Base-by-base conservation (phyloP, 53 echinoderm and acorn worm species). In the Arbacia lixula region DNA sequence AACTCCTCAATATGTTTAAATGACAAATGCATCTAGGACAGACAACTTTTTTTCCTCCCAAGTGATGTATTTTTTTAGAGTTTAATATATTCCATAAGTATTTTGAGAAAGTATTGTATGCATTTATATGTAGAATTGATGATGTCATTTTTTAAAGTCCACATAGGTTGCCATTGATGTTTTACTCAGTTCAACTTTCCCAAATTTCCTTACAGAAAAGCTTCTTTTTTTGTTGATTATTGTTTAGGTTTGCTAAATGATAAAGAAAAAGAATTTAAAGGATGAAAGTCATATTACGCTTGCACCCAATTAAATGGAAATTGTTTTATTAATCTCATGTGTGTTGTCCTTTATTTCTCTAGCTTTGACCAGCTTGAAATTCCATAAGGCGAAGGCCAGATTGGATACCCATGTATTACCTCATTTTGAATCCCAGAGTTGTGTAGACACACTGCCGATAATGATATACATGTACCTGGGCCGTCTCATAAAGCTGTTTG, bases 231-330 rank as follows among this genome's bases (percentile, higher is more conserved):
- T 78, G 40, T 78, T n/a, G n/a, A n/a, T n/a, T n/a, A 81, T 81
- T 32, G 21, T 32, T 30, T 81, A 81, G 82, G 82, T 81, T 62
- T 81, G 82, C 63, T 81, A 64, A 64, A 77, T 57, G 58, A 1
- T 49, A 31, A 39, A 16, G 10, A 56, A 16, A 20, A 5, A 51
- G 74, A 74, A 71, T 49, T 43, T 74, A 53, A 46, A 52, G 31
- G 5, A 54, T 30, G 28, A 37, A 58, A 38, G 12, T 57, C 57
- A 77, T 56, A 77, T 58, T 40, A 57, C 58, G 77, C 77, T 37
- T 58, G 77, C 77, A 77, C 77, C 77, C 58, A 57, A 77, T 39
- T 37, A 77, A 77, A 58, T 77, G 55, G 40, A 77, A 20, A 58
- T 37, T 10, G 33, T 11, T 57, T 37, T 33, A 57, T 56, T 77